These are phyloP conservation scores for Onchidella celtica DNA, from an alignment of 2,888 invertebrate species.

Conservation along the genomic window DNA sequence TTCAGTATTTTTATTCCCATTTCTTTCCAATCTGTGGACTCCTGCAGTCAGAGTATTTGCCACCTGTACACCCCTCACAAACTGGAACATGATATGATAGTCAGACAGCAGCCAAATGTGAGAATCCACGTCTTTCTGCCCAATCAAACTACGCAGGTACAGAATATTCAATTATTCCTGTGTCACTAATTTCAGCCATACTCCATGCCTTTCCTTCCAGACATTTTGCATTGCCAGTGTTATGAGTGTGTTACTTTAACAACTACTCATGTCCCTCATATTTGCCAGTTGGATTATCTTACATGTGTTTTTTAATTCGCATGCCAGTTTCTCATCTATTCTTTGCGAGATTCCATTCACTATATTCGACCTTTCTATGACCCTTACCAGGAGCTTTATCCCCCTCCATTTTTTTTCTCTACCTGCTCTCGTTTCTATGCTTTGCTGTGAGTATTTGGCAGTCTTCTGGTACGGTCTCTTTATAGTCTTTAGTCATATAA, in stretches of 20 bases:
- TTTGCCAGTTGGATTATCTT: neutral
- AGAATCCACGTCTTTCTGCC: conserved; percentile 48
- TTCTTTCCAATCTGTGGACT: too few relatives aligned
- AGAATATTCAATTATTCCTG: too few relatives aligned
- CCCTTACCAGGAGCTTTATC: too few relatives aligned
- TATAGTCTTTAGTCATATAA: too few relatives aligned
- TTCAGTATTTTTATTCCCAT: too few relatives aligned
- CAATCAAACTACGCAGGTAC: conserved; percentile 47
- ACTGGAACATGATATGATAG: conserved; percentile 51
- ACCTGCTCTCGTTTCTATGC: too few relatives aligned
- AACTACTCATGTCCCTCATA: neutral
- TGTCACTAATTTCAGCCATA: too few relatives aligned
- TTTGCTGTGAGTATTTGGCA: too few relatives aligned
- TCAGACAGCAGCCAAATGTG: conserved; percentile 43
- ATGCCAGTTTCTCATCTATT: neutral
- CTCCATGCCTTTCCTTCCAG: too few relatives aligned
- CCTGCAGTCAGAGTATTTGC: conserved; percentile 53
- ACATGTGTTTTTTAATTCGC: neutral
- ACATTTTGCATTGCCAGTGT: neutral
- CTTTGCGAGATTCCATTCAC: neutral
- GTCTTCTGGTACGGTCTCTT: too few relatives aligned
- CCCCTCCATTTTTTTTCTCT: too few relatives aligned
- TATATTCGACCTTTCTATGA: too few relatives aligned
- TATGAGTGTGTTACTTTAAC: neutral
- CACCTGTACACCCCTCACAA: conserved; percentile 47